Percentiles rank a stretch among this genome's conserved stretches.
These are phyloP conservation scores for Cacoxenus indagator DNA, from an alignment of 2,888 invertebrate genomes.

Conservation along the genomic window DNA sequence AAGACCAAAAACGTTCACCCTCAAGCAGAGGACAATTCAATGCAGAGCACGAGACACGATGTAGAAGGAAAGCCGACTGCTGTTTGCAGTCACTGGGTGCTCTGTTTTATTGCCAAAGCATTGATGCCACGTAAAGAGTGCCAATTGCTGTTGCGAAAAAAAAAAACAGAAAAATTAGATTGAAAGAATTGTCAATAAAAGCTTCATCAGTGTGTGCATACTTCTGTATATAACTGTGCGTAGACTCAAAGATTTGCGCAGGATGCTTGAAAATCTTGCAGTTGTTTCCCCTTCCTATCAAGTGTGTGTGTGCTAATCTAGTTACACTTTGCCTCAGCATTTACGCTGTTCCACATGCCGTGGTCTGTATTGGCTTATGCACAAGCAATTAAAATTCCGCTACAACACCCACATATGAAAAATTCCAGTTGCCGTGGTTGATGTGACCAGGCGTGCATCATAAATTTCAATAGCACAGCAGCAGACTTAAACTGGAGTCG, in stretches of 20 bases:
- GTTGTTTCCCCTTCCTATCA: background rate
- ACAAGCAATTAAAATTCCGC: background rate
- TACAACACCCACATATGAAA: background rate
- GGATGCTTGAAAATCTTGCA: background rate
- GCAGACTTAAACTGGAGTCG: background rate
- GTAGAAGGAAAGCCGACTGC: background rate
- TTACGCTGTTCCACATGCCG: background rate
- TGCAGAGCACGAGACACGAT: background rate
- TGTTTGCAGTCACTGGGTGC: too few species aligned
- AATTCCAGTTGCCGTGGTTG: conserved; percentile 1
- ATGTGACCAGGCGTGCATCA: background rate
- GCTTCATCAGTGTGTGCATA: background rate
- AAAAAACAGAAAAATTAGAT: too few species aligned
- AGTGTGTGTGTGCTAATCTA: background rate
- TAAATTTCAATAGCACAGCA: conserved; percentile 1
- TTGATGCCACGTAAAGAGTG: too few species aligned
- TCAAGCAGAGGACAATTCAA: background rate
- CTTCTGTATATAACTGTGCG: too few species aligned
- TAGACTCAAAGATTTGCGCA: background rate
- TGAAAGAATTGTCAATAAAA: conserved; percentile 7
- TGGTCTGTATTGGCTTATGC: background rate
- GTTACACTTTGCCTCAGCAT: background rate
- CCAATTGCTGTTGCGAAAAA: too few species aligned
- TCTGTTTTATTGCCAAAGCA: too few species aligned
- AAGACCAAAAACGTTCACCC: background rate